Percentiles rank a stretch among this genome's conserved stretches.
Evolutionary conservation across 1,140 invertebrate genomes (phyloP).

Genomic region (Druon quercuslanigerum): DNA sequence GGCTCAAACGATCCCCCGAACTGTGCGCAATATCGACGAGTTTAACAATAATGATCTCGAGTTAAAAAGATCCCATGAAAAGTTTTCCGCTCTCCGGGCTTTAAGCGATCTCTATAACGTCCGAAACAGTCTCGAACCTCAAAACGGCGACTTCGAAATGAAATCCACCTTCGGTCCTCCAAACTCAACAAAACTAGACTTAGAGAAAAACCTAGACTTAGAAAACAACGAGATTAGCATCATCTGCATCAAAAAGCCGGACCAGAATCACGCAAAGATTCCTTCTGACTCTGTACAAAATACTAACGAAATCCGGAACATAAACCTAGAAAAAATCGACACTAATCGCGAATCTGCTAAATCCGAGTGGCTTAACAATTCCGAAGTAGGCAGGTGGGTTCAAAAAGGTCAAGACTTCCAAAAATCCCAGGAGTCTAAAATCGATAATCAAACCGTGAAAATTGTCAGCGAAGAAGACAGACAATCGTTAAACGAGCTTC

Average conservation of each 20-base stretch:
- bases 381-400: constrained; percentile 67
- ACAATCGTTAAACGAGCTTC: constrained; percentile 80
- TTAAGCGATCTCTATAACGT: constrained; percentile 64
- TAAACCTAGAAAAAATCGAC: background rate
- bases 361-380: constrained; percentile 69
- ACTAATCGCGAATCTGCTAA: constrained; percentile 22
- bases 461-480: constrained; percentile 63
- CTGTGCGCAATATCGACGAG: constrained; percentile 58
- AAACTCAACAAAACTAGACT: background rate
- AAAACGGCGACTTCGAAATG: background rate
- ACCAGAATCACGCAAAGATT: too few species aligned
- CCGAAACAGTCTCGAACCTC: constrained; percentile 41
- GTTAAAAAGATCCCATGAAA: constrained; percentile 48
- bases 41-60: constrained; percentile 62
- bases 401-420: constrained; percentile 61
- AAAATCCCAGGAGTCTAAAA: constrained; percentile 35
- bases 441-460: background rate
- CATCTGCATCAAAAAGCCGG: too few species aligned
- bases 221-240: constrained; percentile 51
- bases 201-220: constrained; percentile 38
- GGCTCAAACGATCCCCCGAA: constrained; percentile 42
- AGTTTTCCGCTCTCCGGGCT: constrained; percentile 65
- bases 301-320: background rate
- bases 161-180: background rate
- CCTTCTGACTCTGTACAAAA: background rate